A percentile compares a stretch with the other conserved stretches of the same genome.
Conservation (phyloP, 2,797 vertebrate species). For the Leucoraja ocellata region DNA sequence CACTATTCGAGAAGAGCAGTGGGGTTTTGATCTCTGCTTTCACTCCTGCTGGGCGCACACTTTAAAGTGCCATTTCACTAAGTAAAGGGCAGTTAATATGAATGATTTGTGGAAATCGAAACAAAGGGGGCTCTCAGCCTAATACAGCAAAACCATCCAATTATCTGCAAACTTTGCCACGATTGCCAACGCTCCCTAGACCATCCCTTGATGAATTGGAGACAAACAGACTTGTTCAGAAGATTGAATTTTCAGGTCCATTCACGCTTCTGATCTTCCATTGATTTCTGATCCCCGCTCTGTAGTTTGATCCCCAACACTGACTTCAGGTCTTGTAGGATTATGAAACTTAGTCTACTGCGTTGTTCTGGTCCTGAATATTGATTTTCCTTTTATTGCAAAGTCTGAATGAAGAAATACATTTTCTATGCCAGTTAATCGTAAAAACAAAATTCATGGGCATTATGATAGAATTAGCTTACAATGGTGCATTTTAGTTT, state of each 20-base stretch:
- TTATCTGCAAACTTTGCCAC: background rate
- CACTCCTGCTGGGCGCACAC: background rate
- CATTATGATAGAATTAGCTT: background rate
- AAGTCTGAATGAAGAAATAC: background rate
- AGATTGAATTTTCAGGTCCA: background rate
- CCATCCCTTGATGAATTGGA: background rate
- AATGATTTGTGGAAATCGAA: background rate
- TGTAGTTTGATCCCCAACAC: background rate
- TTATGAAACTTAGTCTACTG: background rate
- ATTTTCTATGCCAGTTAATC: background rate
- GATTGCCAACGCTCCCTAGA: background rate
- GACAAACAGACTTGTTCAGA: no score
- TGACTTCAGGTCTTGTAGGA: background rate
- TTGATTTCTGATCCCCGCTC: background rate
- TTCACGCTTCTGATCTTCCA: background rate
- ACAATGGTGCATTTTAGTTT: background rate
- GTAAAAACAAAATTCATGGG: background rate
- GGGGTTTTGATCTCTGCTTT: background rate
- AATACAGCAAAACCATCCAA: background rate
- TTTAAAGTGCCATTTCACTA: constrained; percentile 9
- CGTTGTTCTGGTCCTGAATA: background rate
- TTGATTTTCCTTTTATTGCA: background rate
- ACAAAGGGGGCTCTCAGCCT: background rate
- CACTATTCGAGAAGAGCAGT: constrained; percentile 22
- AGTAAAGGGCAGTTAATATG: background rate